phyloP scores from a whole-genome alignment of 2,797 vertebrate species.

The Lagodon rhomboides region DNA sequence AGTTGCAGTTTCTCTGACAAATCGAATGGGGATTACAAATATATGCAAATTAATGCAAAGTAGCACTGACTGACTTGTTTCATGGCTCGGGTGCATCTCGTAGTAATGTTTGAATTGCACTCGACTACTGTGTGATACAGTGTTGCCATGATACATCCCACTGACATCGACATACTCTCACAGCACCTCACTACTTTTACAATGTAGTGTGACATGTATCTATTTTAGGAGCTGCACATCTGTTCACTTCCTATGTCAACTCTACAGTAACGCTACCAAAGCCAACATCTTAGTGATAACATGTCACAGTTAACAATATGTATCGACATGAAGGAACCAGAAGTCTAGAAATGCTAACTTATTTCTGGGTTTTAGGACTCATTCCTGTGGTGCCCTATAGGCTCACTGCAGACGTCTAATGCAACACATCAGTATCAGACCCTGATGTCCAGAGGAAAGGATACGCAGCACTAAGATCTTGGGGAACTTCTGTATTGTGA shows the following conservation, averaged over 20 bases:
- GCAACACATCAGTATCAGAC: not conserved
- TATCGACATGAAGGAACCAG: too few species aligned
- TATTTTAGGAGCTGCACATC: too few species aligned
- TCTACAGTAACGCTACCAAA: too few species aligned
- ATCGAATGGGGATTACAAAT: not conserved
- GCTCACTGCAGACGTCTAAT: not conserved
- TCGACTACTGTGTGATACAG: not conserved
- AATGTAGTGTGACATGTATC: too few species aligned
- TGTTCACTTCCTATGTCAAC: too few species aligned
- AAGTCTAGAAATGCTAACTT: too few species aligned
- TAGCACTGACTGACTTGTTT: not conserved
- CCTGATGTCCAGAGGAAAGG: conserved; percentile 77
- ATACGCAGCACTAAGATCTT: conserved; percentile 99
- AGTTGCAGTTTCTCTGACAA: not conserved
- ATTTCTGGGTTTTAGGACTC: too few species aligned
- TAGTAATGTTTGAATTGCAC: not conserved
- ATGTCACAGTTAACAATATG: too few species aligned
- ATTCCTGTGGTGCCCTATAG: not conserved
- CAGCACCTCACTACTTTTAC: not conserved
- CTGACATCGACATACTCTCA: not conserved
- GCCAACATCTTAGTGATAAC: too few species aligned
- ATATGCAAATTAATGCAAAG: not conserved
- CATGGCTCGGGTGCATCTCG: not conserved
- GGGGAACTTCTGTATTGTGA: conserved; percentile 97
- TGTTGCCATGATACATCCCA: not conserved